These are phyloP conservation scores for Phyllostomus hastatus DNA, from an alignment of 2,113 vertebrate genomes.

Conservation along the genomic window DNA sequence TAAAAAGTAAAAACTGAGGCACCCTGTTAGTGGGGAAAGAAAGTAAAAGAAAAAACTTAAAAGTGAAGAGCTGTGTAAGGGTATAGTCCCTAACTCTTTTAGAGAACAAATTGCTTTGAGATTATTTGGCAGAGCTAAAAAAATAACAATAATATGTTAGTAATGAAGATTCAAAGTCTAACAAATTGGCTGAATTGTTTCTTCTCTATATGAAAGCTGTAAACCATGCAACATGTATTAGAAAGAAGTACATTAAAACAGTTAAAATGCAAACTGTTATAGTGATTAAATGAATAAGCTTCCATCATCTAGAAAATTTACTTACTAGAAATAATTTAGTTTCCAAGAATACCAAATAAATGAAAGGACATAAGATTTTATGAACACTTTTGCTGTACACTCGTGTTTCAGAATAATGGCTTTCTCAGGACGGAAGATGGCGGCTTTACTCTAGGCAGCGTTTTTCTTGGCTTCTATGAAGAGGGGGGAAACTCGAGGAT, in stretches of 20 bases:
- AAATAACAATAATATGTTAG: background rate
- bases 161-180: background rate
- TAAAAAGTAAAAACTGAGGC: constrained; percentile 23
- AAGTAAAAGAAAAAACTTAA: background rate
- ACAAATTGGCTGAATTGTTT: background rate
- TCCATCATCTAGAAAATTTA: background rate
- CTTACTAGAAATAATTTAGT: constrained; percentile 28
- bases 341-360: constrained; percentile 11
- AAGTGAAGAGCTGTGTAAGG: background rate
- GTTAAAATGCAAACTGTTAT: constrained; percentile 24
- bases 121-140: constrained; percentile 24
- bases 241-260: constrained; percentile 27
- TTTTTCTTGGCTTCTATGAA: no score
- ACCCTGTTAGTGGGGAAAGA: background rate
- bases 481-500: no score
- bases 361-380: constrained; percentile 9
- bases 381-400: background rate
- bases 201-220: background rate
- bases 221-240: background rate
- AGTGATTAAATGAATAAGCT: constrained; percentile 6
- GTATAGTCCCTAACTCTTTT: background rate
- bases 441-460: no score
- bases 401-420: background rate
- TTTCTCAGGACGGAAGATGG: no score
- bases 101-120: background rate